phyloP scores from a whole-genome alignment of 2,888 invertebrate species.

The Spisula subtruncata region DNA sequence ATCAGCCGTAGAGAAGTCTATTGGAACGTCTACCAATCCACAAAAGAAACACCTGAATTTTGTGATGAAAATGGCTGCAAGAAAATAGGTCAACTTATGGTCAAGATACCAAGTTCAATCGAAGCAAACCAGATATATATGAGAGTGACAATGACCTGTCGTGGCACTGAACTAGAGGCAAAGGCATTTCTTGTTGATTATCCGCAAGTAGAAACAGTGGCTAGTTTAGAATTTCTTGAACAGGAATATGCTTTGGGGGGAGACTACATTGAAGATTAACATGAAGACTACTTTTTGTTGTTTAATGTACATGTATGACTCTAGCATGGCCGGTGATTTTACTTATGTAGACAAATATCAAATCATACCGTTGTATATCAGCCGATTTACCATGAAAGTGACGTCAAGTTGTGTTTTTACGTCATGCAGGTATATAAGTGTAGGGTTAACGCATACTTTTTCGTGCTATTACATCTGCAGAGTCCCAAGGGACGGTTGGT shows the following conservation, averaged over 20 bases:
- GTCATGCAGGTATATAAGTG: too few relatives aligned
- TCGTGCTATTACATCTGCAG: too few relatives aligned
- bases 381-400: too few relatives aligned
- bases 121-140: constrained; percentile 23
- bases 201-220: not conserved
- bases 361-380: too few relatives aligned
- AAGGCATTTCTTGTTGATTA: constrained; percentile 33
- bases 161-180: constrained; percentile 66
- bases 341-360: too few relatives aligned
- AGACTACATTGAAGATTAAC: not conserved
- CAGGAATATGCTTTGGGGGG: not conserved
- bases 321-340: too few relatives aligned
- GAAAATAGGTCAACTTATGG: constrained; percentile 58
- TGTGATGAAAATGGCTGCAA: constrained; percentile 60
- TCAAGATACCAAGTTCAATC: constrained; percentile 38
- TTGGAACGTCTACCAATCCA: constrained; percentile 65
- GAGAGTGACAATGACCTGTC: constrained; percentile 59
- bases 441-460: too few relatives aligned
- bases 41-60: constrained; percentile 49
- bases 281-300: too few relatives aligned
- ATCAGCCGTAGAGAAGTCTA: constrained; percentile 45
- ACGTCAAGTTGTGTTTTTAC: too few relatives aligned
- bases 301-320: too few relatives aligned
- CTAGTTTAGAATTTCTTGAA: not conserved
- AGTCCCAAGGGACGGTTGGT: too few relatives aligned